These are phyloP conservation scores for Baryphthengus martii DNA, from an alignment of 2,113 vertebrate genomes.

Conservation along the genomic window DNA sequence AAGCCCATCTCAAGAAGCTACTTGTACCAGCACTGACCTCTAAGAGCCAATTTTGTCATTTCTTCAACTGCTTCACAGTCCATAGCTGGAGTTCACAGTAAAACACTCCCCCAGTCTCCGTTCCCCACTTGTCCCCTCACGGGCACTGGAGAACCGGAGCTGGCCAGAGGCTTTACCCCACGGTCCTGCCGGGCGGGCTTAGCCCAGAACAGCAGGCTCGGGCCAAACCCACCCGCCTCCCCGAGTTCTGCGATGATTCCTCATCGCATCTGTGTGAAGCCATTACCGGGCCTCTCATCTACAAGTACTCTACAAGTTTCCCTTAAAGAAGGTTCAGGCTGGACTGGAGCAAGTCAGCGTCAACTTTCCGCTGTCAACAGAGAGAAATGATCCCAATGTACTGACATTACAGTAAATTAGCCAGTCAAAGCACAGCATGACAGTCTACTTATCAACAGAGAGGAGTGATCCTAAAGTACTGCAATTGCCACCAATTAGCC, in stretches of 20 bases:
- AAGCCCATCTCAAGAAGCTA: background rate
- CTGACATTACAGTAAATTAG: background rate
- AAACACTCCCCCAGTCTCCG: rapidly evolving
- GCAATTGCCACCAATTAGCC: background rate
- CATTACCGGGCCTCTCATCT: background rate
- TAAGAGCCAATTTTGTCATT: background rate
- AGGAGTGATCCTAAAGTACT: background rate
- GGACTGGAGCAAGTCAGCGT: background rate
- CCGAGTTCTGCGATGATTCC: background rate
- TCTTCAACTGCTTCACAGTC: background rate
- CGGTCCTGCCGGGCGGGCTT: rapidly evolving
- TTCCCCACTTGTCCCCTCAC: too few species aligned
- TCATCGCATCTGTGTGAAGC: background rate
- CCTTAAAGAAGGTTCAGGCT: background rate
- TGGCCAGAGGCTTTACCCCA: rapidly evolving
- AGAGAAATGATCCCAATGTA: background rate
- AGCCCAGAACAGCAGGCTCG: background rate
- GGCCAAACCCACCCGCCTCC: rapidly evolving
- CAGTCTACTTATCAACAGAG: too few species aligned
- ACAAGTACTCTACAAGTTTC: background rate
- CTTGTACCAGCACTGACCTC: background rate
- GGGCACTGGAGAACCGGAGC: rapidly evolving
- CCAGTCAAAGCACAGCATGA: background rate
- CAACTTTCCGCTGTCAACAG: background rate
- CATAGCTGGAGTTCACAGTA: background rate